These are phyloP conservation scores for Harpagifer antarcticus DNA, from an alignment of 2,797 vertebrate species.

Conservation along the genomic window DNA sequence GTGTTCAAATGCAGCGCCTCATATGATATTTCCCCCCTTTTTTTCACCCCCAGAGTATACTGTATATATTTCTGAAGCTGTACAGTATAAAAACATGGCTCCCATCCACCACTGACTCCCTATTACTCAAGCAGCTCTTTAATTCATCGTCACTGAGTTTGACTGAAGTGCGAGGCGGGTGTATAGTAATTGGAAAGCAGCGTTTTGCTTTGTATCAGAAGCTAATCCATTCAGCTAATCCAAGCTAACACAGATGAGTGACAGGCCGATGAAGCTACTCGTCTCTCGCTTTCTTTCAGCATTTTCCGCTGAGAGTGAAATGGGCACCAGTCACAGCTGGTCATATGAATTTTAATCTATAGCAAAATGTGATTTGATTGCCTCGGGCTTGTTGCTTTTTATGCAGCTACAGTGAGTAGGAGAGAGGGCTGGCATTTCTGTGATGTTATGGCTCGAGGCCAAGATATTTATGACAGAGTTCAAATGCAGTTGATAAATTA, in stretches of 20 bases:
- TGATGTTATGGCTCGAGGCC: constrained; percentile 20
- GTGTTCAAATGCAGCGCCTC: neutral
- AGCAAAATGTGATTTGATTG: constrained; percentile 41
- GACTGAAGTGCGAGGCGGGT: constrained; percentile 47
- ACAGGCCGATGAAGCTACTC: constrained; percentile 62
- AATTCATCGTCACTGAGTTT: constrained; percentile 32
- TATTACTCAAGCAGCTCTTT: constrained; percentile 54
- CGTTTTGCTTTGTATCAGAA: constrained; percentile 63
- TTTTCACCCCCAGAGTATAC: neutral
- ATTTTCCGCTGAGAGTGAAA: constrained; percentile 48
- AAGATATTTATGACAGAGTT: constrained; percentile 13
- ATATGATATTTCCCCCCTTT: neutral
- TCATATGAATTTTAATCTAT: constrained; percentile 52
- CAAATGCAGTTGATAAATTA: constrained; percentile 2
- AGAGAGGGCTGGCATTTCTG: constrained; percentile 6
- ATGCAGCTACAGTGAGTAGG: constrained; percentile 7
- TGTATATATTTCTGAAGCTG: constrained; percentile 17
- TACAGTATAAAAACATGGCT: neutral
- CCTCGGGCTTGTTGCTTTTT: constrained; percentile 39
- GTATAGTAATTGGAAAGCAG: constrained; percentile 56
- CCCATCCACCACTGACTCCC: constrained; percentile 3
- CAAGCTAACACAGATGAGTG: constrained; percentile 57
- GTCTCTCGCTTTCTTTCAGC: constrained; percentile 29
- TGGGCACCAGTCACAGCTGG: constrained; percentile 42
- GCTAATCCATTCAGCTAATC: constrained; percentile 65